Evolutionary conservation across 2,113 vertebrate species (phyloP), one percentile per base, ranked within the genome.

Genomic region (Sander vitreus): DNA sequence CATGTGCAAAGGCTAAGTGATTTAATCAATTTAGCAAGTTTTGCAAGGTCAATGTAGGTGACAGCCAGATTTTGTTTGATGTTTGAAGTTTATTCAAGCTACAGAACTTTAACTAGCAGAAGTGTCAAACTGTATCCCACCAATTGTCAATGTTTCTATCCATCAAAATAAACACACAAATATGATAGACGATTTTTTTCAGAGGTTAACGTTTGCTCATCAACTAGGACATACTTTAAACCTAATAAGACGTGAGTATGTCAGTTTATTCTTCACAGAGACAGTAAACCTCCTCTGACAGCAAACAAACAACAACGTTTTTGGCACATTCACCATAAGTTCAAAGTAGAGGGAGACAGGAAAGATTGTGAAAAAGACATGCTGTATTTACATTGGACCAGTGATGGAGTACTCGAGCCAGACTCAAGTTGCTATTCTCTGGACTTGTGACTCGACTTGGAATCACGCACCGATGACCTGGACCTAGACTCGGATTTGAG

Each of bases 21-120:
- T 78, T 76, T 81, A 7, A 79, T 48, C 23, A 33, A 53, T 70
- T 72, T 45, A 2, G 8, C n/a, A 60, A 8, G 47, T 72, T 66
- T 18, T 72, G 25, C 39, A 47, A n/a, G 13, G 16, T 50, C 19
- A 43, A n/a, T 36, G 30, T 15, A 30, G 70, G 55, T 65, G 62
- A 72, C 1, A 27, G n/a, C 1, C n/a, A 25, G 27, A 57, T 33
- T 25, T 10, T 7, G 39, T n/a, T 67, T 25, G 25, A 25, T 1
- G 25, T 27, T 27, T 27, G 3, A 9, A 33, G 15, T 60, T 60
- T 60, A 4, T n/a, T 82, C 6, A 36, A 48, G 36, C 50, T 30
- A 67, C 63, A n/a, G 21, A 62, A 68, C 36, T 54, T 78, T 0
- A 79, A 72, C 48, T 45, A 47, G 65, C 0, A 36, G 16, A 65